phyloP scores from a whole-genome alignment of 2,888 invertebrate species.

The Mythimna ferrago region DNA sequence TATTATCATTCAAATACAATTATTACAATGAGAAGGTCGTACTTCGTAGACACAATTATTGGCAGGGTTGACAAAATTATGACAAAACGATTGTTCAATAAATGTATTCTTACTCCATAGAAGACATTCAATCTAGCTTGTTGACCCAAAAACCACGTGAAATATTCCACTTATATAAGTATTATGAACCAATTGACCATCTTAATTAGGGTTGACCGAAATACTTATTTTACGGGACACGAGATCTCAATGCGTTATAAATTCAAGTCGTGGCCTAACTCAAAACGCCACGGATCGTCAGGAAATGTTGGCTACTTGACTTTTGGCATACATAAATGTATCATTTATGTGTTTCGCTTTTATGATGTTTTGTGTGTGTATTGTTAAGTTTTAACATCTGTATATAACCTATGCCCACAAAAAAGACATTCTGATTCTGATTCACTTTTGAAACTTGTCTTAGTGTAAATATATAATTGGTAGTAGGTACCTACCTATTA shows the following conservation, averaged over 20 bases:
- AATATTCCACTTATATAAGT: constrained; percentile 1
- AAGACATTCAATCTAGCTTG: constrained; percentile 19
- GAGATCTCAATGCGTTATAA: constrained; percentile 33
- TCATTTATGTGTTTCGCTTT: background rate
- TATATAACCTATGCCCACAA: too few relatives aligned
- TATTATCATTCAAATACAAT: background rate
- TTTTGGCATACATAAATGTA: background rate
- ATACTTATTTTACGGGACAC: constrained; percentile 53
- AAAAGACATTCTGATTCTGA: too few relatives aligned
- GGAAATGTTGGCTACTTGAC: constrained; percentile 29
- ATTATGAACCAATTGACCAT: constrained; percentile 55
- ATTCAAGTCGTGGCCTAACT: constrained; percentile 29
- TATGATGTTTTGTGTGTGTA: background rate
- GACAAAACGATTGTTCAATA: constrained; percentile 10
- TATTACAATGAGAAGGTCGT: background rate
- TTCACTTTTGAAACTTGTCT: background rate
- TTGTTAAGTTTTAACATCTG: too few relatives aligned
- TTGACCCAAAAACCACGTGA: constrained; percentile 3
- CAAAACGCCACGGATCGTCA: constrained; percentile 17
- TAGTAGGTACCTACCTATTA: too few relatives aligned
- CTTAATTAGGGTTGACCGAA: constrained; percentile 48
- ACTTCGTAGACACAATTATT: background rate
- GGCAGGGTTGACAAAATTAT: constrained; percentile 19
- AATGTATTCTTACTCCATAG: background rate
- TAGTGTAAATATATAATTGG: background rate